Evolutionary conservation across 2,797 vertebrate genomes (phyloP).

Genomic region (Erpetoichthys calabaricus): DNA sequence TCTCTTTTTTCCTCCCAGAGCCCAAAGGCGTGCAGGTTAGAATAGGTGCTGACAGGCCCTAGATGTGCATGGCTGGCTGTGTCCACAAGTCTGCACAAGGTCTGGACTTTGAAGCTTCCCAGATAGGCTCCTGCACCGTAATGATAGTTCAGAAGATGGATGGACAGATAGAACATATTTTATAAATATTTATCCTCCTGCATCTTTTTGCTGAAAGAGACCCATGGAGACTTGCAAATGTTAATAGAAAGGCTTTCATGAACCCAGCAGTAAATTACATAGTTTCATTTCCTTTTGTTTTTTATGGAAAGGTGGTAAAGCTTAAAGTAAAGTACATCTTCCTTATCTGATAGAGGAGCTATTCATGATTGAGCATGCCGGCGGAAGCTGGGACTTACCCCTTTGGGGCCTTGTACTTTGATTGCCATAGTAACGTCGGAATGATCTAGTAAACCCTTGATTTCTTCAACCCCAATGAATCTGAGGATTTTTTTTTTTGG

Average conservation of each 20-base stretch:
- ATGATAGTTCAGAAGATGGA: no score
- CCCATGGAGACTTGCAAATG: background rate
- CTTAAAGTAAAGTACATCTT: conserved; percentile 5
- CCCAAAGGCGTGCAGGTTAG: no score
- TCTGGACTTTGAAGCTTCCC: no score
- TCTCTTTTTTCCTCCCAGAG: no score
- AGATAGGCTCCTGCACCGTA: no score
- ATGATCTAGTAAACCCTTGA: conserved; percentile 10
- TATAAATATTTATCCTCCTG: no score
- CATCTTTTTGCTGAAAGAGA: no score
- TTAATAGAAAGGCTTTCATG: no score
- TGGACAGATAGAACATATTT: no score
- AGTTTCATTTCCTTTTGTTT: background rate
- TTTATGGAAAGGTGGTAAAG: conserved; percentile 2
- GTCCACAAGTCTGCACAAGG: no score
- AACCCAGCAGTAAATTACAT: background rate
- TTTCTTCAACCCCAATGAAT: conserved; percentile 2
- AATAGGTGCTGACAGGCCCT: no score
- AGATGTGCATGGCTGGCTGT: no score
- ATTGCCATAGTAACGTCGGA: conserved; percentile 12
- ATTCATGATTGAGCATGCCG: conserved; percentile 9
- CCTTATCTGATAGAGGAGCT: conserved; percentile 8
- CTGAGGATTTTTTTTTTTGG: background rate
- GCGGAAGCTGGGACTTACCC: conserved; percentile 3
- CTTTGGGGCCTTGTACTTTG: background rate